Evolutionary conservation across 1,140 invertebrate species (phyloP), one percentile per base, ranked within the genome.

Genomic region (Hermetia illucens): DNA sequence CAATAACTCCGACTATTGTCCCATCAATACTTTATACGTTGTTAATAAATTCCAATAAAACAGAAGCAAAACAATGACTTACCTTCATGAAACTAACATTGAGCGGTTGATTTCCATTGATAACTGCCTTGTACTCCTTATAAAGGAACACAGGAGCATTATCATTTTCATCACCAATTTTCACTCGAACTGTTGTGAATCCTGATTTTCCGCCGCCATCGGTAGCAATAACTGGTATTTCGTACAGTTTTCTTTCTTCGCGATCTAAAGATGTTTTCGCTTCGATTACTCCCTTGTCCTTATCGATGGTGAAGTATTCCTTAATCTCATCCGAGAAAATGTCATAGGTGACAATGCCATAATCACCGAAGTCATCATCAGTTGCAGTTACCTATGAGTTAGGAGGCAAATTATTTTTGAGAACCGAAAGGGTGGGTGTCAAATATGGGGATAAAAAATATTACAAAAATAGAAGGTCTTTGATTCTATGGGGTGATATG

Each of bases 131-230:
- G 51, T 90, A 90, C 58, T 89, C 84, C 34, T 71, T 73, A 12
- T 84, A 58, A 21, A 75, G 61, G 62, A 94, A 96, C 32, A 65
- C 59, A 1, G 91, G 91, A 32, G 74, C 59, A 62, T 93, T 88
- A 53, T 95, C 91, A 64, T 95, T 95, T 36, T 76, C 71, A 64
- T 95, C 90, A 3, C 62, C 64, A 6, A 95, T 75, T 47, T 71
- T 75, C 6, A 94, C 75, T 48, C 80, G 66, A 4, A 95, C 72
- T 5, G 72, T 74, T 2, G 84, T 70, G 56, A 86, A 89, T 4
- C 79, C 81, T 34, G 79, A 76, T 52, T 76, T 72, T 4, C 83
- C 82, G 30, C 89, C 89, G 33, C 77, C 78, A 62, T 94, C 89
- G 10, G 74, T 77, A n/a, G 87, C 89, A 58, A 81, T 77, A 6